Conservation (phyloP, 2,113 vertebrate genomes). For the Pseudonaja textilis region DNA sequence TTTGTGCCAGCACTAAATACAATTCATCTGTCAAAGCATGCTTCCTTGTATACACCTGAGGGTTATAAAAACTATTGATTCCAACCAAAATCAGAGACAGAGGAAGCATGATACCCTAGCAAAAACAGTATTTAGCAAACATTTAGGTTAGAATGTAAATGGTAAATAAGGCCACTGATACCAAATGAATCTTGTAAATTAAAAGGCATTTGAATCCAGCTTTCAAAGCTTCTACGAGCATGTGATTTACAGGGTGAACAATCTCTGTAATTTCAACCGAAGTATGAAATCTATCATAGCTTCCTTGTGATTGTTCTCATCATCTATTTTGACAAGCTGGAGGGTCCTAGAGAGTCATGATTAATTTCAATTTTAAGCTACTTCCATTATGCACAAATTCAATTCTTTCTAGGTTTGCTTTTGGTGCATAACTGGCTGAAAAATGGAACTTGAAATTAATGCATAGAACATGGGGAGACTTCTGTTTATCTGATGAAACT, state of each 20-base stretch:
- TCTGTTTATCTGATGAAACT: constrained; percentile 1
- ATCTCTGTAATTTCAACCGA: neutral
- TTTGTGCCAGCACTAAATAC: neutral
- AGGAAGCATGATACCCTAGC: neutral
- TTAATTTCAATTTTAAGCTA: constrained; percentile 24
- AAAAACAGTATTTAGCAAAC: neutral
- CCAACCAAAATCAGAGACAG: constrained; percentile 8
- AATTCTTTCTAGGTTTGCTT: neutral
- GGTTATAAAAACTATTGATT: neutral
- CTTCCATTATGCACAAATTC: constrained; percentile 6
- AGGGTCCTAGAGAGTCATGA: neutral
- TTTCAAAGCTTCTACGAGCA: neutral
- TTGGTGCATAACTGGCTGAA: neutral
- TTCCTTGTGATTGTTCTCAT: neutral
- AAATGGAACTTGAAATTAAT: constrained; percentile 19
- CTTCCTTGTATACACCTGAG: constrained; percentile 5
- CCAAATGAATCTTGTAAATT: constrained; percentile 20
- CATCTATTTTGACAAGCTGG: neutral
- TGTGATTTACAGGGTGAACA: neutral
- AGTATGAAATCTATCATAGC: constrained; percentile 4
- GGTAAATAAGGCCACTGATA: constrained; percentile 3
- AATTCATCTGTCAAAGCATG: constrained; percentile 15
- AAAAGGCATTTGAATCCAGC: neutral
- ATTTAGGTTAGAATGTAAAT: constrained; percentile 24
- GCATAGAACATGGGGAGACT: constrained; percentile 19